phyloP scores from a whole-genome alignment of 2,113 vertebrate species.

The Eudyptes chrysolophus region DNA sequence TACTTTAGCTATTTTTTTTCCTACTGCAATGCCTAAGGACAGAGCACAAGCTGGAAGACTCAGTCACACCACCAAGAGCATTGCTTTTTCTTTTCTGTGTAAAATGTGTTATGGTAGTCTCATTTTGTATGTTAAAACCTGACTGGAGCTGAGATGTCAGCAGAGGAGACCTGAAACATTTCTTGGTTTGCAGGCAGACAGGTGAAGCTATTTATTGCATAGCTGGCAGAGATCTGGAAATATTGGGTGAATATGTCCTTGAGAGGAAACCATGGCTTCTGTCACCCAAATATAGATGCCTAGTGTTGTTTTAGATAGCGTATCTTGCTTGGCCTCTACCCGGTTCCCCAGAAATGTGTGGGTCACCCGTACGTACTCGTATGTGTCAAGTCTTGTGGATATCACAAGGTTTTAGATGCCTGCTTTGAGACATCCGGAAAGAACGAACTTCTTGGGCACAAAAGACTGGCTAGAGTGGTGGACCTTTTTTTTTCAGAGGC shows the following conservation, averaged over 20 bases:
- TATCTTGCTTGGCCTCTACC: neutral
- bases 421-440: neutral
- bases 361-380: rapidly evolving
- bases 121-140: neutral
- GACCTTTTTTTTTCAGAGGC: neutral
- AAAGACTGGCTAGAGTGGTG: neutral
- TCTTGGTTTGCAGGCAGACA: neutral
- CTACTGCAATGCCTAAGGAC: neutral
- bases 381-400: neutral
- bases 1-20: neutral
- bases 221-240: neutral
- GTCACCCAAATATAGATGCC: neutral
- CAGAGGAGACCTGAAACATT: neutral
- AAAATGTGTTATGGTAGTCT: neutral
- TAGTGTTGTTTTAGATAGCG: neutral
- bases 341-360: neutral
- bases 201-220: neutral
- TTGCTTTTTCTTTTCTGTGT: neutral
- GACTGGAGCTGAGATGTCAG: neutral
- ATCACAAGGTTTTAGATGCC: neutral
- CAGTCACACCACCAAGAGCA: neutral
- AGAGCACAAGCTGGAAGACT: neutral
- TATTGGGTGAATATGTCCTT: neutral
- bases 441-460: neutral
- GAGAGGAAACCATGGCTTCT: neutral